Base-by-base conservation (phyloP, 1,140 invertebrate species). In the Mamestra configurata region DNA sequence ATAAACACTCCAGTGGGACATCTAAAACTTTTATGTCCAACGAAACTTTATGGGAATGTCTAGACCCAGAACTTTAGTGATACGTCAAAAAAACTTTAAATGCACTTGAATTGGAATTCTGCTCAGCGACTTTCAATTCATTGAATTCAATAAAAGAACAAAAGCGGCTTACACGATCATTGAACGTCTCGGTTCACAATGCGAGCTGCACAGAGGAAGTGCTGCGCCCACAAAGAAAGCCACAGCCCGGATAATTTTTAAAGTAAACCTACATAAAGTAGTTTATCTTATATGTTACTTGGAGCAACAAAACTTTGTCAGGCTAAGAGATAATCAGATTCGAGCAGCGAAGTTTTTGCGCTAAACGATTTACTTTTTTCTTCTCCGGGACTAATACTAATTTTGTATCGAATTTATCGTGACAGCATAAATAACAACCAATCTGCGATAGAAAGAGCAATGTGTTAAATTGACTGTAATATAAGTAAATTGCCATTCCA, bases 141-240 rank as follows among this genome's bases (percentile, higher is more conserved):
- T 37, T 78, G 20, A 8, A 78, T 57, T 66, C 51, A 59, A 75
- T 75, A 40, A 73, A 75, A 57, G 59, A 31, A 53, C 75, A 53
- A 55, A 64, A 77, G 75, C 13, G 53, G 57, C 75, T 61, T 77
- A 77, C 75, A 49, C 57, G 22, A 35, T 40, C 59, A 75, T 75
- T 75, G 18, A 61, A 64, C 57, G 57, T 24, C 57, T 49, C 49
- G 49, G 66, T 13, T 22, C 40, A 46, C 70, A 46, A 79, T 66
- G 24, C 46, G 46, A 71, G 24, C 49, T 53, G 68, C 37, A 53
- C 24, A 51, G 24, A 53, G 46, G 46, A 53, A 53, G 46, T 20
- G 27, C 27, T 51, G 43, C 20, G 68, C 68, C 68, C 24, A 71
- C 46, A 71, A 53, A 51, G 68, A 49, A 70, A 70, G 20, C 40